These are phyloP conservation scores for Phylloscopus whistleri DNA, from an alignment of 2,113 vertebrate species.

Conservation along the genomic window DNA sequence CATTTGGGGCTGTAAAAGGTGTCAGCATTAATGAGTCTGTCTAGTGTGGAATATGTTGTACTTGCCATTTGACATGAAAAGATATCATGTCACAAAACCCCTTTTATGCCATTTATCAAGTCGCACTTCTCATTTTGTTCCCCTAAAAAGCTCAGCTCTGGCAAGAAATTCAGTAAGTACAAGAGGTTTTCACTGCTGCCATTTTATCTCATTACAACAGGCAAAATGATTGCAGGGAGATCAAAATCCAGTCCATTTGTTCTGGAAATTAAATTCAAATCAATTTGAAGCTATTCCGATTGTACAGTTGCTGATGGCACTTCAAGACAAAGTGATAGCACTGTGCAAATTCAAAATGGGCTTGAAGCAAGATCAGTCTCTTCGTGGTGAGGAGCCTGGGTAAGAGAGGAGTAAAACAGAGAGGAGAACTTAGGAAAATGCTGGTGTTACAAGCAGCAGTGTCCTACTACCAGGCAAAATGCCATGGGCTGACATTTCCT, in stretches of 20 bases:
- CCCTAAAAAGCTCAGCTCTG: background rate
- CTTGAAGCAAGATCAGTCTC: background rate
- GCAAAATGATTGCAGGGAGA: background rate
- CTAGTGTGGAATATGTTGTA: background rate
- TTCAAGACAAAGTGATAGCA: background rate
- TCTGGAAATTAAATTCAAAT: constrained; percentile 29
- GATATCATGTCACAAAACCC: background rate
- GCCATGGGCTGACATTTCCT: background rate
- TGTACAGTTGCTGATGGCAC: background rate
- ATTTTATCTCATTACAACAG: background rate
- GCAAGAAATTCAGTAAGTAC: background rate
- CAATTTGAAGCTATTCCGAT: background rate
- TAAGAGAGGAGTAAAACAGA: background rate
- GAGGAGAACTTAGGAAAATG: background rate
- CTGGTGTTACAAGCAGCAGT: background rate
- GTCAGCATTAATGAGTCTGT: background rate
- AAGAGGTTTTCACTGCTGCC: background rate
- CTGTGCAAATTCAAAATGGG: background rate
- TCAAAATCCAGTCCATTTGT: background rate
- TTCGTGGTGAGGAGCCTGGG: background rate
- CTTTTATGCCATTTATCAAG: background rate
- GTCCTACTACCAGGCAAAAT: background rate
- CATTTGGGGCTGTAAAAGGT: background rate
- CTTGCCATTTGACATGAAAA: background rate
- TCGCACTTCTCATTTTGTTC: background rate